Base-by-base conservation (phyloP, 2,888 invertebrate genomes). In the Nomada flava region DNA sequence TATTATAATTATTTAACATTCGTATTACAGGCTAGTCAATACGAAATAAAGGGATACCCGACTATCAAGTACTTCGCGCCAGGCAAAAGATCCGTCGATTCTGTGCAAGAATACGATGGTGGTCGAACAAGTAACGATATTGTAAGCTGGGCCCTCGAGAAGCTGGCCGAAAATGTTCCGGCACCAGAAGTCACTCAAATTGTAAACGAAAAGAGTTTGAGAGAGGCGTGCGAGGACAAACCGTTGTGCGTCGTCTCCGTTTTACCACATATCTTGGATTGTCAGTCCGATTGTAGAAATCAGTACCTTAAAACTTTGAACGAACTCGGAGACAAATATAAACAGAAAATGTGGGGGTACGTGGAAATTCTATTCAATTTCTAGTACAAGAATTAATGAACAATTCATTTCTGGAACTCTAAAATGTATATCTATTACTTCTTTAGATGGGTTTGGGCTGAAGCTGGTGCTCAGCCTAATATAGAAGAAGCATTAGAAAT, bases 251-350 rank as follows among this genome's bases (percentile, higher is more conserved):
- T 99, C 52, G 96, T 99, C 59, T 96, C 99, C 0, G 96, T 99
- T 29, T 94, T 99, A 85, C 99, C 99, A 0, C 98, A 99, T 93
- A 98, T 99, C 90, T 95, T 99, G 53, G 99, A 99, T 94, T 99
- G 99, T 93, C 97, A 98, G 93, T 97, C 98, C 0, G 95, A 97
- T 57, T 99, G 99, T 93, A 96, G 99, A 78, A 98, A 98, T 94
- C 95, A 96, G n/a, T 99, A 98, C 94, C 92, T 99, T 68, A 93
- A 95, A 52, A 95, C 96, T 2, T 95, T 99, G 5, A 95, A 95
- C 20, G 94, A 95, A 0, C 95, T 98, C 82, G 98, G 97, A 0
- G 98, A 98, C 76, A 98, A 98, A 93, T 99, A 97, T 95, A 99
- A 99, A 95, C 97, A 97, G 94, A 98, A 98, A 94, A 95, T 96